Percentiles rank a stretch among this genome's conserved stretches.
phyloP scores from a whole-genome alignment of 2,888 invertebrate species.

The Ernsta delagoae region DNA sequence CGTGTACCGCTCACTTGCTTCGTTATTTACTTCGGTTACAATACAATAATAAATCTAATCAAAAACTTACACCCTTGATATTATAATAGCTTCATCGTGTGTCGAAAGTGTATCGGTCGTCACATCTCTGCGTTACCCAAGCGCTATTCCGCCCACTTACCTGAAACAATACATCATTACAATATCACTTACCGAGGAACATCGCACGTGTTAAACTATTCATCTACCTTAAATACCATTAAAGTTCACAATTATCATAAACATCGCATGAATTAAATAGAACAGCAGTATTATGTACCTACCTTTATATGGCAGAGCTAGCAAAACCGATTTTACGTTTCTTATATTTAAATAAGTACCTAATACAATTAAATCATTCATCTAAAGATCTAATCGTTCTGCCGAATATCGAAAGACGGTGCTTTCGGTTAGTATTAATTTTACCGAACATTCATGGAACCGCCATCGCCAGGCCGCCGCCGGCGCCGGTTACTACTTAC shows the following conservation, averaged over 20 bases:
- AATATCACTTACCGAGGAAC: constrained; percentile 71
- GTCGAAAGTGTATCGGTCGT: constrained; percentile 61
- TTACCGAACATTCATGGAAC: no score
- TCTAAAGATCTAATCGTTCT: no score
- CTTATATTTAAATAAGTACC: not conserved
- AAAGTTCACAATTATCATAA: constrained; percentile 33
- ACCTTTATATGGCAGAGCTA: not conserved
- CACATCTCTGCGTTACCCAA: constrained; percentile 63
- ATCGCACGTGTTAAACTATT: constrained; percentile 62
- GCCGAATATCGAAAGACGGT: no score
- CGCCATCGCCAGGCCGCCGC: no score
- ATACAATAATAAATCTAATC: constrained; percentile 54
- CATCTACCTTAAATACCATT: constrained; percentile 48
- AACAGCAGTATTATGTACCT: not conserved
- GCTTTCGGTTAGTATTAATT: no score
- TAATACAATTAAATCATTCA: constrained; percentile 24
- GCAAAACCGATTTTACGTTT: not conserved
- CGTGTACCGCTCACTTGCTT: constrained; percentile 37
- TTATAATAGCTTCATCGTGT: constrained; percentile 61
- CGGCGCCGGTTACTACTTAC: no score
- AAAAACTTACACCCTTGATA: constrained; percentile 59
- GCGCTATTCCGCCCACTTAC: constrained; percentile 74
- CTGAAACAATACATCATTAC: constrained; percentile 84
- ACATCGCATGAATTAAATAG: constrained; percentile 5
- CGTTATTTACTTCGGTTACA: constrained; percentile 38